Evolutionary conservation across 64 coral and sea anemone genomes (phyloP).

Genomic region (Anthopleura sola): DNA sequence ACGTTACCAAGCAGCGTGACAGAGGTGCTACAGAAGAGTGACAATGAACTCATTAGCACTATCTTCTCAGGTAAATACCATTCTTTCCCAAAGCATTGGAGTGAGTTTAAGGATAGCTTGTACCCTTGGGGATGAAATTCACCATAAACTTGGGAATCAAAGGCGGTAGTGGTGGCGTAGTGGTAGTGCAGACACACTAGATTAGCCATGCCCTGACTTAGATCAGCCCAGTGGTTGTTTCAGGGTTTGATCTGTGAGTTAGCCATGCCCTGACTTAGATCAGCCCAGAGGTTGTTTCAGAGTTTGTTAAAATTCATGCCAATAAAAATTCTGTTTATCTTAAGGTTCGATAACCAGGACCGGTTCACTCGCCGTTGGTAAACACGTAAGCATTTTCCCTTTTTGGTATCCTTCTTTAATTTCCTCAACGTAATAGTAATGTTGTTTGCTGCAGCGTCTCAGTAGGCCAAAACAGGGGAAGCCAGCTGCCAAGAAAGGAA

Average conservation of each 20-base stretch:
- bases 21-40: conserved; percentile 59
- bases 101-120: too few species aligned
- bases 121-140: too few species aligned
- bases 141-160: too few species aligned
- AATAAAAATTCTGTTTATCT: background rate
- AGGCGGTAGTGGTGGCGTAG: too few species aligned
- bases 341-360: conserved; percentile 78
- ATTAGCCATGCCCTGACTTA: too few species aligned
- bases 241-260: too few species aligned
- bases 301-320: background rate
- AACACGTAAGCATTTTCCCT: too few species aligned
- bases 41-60: conserved; percentile 56
- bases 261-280: background rate
- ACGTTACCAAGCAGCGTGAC: conserved; percentile 55
- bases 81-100: too few species aligned
- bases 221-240: too few species aligned
- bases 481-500: conserved; percentile 59
- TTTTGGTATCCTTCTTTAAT: too few species aligned
- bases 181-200: too few species aligned
- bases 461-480: conserved; percentile 52
- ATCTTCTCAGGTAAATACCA: conserved; percentile 57
- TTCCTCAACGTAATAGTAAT: too few species aligned
- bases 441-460: conserved; percentile 34
- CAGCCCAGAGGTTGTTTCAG: background rate
- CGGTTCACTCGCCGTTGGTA: conserved; percentile 55